Conservation (phyloP, 2,888 invertebrate genomes). For the Empis stercorea region DNA sequence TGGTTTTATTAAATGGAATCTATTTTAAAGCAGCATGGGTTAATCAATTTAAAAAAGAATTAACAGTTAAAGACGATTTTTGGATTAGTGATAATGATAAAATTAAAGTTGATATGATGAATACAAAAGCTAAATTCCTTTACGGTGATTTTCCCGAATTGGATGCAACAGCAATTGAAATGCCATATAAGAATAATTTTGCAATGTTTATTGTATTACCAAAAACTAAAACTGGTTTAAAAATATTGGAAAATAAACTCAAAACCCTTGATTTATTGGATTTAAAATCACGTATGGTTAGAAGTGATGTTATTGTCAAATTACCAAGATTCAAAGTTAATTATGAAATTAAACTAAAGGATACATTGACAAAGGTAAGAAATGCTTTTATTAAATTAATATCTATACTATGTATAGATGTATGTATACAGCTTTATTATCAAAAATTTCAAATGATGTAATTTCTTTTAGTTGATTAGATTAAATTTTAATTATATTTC, state of each 20-base stretch:
- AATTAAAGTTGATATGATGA: constrained; percentile 55
- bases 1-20: constrained; percentile 71
- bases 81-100: constrained; percentile 41
- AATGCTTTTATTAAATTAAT: too few species aligned
- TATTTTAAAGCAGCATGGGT: constrained; percentile 77
- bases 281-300: constrained; percentile 42
- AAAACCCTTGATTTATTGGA: constrained; percentile 41
- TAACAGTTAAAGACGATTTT: constrained; percentile 52
- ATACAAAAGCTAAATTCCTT: constrained; percentile 26
- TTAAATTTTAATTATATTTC: background rate
- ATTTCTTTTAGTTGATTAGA: too few species aligned
- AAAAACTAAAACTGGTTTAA: constrained; percentile 51
- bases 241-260: constrained; percentile 48
- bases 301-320: constrained; percentile 35
- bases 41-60: constrained; percentile 44
- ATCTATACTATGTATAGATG: too few species aligned
- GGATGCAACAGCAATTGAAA: constrained; percentile 39
- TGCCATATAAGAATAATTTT: constrained; percentile 56
- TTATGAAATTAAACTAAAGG: constrained; percentile 49
- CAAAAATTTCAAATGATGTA: background rate
- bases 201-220: constrained; percentile 69
- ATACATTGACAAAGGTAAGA: constrained; percentile 42
- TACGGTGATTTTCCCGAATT: constrained; percentile 20
- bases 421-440: background rate
- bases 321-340: constrained; percentile 77